Evolutionary conservation across 2,888 invertebrate species (phyloP).

Genomic region (Actias luna): DNA sequence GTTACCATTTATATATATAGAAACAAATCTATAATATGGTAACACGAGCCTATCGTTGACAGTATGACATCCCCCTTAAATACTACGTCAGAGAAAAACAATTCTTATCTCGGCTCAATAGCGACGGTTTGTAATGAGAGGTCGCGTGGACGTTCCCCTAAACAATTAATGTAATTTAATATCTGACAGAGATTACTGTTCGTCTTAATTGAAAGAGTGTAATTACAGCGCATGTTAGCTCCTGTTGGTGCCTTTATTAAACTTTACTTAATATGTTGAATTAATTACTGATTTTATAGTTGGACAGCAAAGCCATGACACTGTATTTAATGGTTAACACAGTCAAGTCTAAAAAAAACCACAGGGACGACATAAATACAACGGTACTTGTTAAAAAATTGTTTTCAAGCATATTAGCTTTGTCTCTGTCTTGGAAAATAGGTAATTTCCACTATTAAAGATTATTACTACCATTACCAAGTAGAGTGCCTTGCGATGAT

Average conservation of each 20-base stretch:
- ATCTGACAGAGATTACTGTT: slow-evolving; percentile 74
- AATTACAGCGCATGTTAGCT: neutral
- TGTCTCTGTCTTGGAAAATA: too few species aligned
- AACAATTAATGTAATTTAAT: slow-evolving; percentile 80
- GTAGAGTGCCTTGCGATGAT: too few species aligned
- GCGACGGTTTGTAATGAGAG: slow-evolving; percentile 14
- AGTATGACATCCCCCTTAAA: slow-evolving; percentile 22
- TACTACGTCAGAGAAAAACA: slow-evolving; percentile 35
- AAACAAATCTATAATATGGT: too few species aligned
- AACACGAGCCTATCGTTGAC: neutral
- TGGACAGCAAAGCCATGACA: too few species aligned
- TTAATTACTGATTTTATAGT: neutral
- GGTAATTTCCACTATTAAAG: too few species aligned
- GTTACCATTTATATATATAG: too few species aligned
- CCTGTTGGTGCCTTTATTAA: neutral
- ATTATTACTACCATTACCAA: too few species aligned
- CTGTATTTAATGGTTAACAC: too few species aligned
- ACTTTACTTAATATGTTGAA: neutral
- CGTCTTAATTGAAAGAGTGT: slow-evolving; percentile 20
- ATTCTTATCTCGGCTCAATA: slow-evolving; percentile 33
- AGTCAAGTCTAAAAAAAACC: too few species aligned
- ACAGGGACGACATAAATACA: too few species aligned
- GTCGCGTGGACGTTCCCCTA: slow-evolving; percentile 45
- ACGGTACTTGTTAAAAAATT: too few species aligned
- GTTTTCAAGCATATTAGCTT: too few species aligned